phyloP scores from a whole-genome alignment of 2,888 invertebrate genomes.

The Caenorhabditis sp. region DNA sequence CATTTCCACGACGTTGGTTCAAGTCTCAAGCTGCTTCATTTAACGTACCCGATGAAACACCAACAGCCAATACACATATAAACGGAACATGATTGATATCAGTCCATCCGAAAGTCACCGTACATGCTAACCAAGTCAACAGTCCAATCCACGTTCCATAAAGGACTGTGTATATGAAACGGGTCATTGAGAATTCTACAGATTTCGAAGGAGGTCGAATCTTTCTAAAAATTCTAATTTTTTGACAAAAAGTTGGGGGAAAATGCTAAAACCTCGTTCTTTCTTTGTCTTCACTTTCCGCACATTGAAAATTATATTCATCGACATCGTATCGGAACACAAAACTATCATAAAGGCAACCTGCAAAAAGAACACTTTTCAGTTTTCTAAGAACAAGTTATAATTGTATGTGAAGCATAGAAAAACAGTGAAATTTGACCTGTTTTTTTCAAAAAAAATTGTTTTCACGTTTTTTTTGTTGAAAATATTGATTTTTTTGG shows the following conservation, averaged over 20 bases:
- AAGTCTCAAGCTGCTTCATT: no score
- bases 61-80: constrained; percentile 36
- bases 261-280: no score
- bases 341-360: constrained; percentile 51
- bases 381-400: constrained; percentile 1
- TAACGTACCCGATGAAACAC: constrained; percentile 37
- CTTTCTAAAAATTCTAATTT: not conserved
- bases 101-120: constrained; percentile 39
- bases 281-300: constrained; percentile 11
- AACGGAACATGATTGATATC: constrained; percentile 34
- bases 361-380: constrained; percentile 11
- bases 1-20: no score
- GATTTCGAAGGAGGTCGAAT: constrained; percentile 14
- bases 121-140: constrained; percentile 42
- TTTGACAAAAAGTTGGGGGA: not conserved
- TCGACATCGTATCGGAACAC: constrained; percentile 35
- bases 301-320: constrained; percentile 24
- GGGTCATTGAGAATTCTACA: constrained; percentile 39
- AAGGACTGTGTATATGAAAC: constrained; percentile 35
- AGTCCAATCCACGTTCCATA: constrained; percentile 30
- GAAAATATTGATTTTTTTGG: no score
- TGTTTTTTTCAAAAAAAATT: no score
- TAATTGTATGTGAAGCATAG: no score
- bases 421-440: no score
- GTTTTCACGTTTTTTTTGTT: no score